Evolutionary conservation across 2,113 vertebrate genomes (phyloP).

Genomic region (Oryzias curvinotus): DNA sequence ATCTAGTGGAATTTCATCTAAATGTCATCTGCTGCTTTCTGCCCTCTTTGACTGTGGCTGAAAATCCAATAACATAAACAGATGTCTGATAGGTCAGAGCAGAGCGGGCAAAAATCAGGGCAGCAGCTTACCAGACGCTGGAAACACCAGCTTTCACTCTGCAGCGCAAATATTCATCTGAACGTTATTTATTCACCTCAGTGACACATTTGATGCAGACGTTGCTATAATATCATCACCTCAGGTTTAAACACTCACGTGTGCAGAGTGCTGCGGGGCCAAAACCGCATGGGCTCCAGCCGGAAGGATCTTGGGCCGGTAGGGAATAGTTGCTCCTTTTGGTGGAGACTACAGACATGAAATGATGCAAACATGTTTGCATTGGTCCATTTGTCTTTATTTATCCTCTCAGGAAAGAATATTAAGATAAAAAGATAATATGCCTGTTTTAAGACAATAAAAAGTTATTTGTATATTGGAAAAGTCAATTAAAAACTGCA

Average conservation of each 20-base stretch:
- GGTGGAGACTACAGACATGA: slow-evolving; percentile 84
- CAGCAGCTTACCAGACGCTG: slow-evolving; percentile 26
- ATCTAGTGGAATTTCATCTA: slow-evolving; percentile 62
- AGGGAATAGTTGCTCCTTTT: slow-evolving; percentile 92
- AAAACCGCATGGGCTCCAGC: slow-evolving; percentile 86
- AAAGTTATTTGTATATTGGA: too few species aligned
- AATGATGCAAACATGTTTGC: slow-evolving; percentile 23
- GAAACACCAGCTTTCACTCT: slow-evolving; percentile 34
- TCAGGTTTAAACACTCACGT: slow-evolving; percentile 78
- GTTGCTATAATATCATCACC: slow-evolving; percentile 10
- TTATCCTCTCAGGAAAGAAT: too few species aligned
- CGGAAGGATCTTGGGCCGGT: slow-evolving; percentile 86
- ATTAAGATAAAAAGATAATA: too few species aligned
- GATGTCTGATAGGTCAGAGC: slow-evolving; percentile 66
- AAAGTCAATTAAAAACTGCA: too few species aligned
- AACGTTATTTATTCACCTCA: slow-evolving; percentile 15
- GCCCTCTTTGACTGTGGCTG: slow-evolving; percentile 33
- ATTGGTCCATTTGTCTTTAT: slow-evolving; percentile 5
- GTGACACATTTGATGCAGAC: slow-evolving; percentile 7
- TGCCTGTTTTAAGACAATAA: too few species aligned
- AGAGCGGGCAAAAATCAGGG: slow-evolving; percentile 45
- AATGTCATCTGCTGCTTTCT: slow-evolving; percentile 61
- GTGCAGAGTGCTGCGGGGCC: slow-evolving; percentile 84
- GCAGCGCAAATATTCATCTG: slow-evolving; percentile 14
- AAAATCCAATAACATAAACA: slow-evolving; percentile 65